Conservation (phyloP, 2,797 vertebrate genomes). For the Mallotus villosus region DNA sequence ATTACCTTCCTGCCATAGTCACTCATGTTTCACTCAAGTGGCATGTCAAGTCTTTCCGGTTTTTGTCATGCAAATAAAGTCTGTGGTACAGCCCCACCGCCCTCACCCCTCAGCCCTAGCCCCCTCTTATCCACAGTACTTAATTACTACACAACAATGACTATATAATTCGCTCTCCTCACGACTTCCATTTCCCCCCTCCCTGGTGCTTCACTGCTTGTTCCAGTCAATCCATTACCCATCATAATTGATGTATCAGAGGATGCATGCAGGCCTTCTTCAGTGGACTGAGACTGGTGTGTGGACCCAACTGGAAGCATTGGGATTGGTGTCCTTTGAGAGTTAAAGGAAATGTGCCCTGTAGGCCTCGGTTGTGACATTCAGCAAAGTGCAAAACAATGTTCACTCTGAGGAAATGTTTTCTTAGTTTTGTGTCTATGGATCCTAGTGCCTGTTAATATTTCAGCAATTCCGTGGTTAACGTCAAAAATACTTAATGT, state of each 20-base stretch:
- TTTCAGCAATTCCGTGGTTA: slow-evolving; percentile 20
- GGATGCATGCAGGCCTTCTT: background rate
- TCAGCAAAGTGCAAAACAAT: slow-evolving; percentile 53
- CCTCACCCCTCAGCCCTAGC: no score
- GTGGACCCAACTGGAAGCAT: background rate
- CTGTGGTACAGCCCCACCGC: background rate
- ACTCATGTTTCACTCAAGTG: background rate
- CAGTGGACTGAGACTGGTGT: background rate
- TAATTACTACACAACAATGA: slow-evolving; percentile 24
- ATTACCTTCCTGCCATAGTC: background rate
- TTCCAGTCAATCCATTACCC: slow-evolving; percentile 1
- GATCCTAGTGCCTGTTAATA: slow-evolving; percentile 28
- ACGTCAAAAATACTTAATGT: slow-evolving; percentile 2
- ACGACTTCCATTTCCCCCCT: slow-evolving; percentile 14
- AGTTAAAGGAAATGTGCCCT: slow-evolving; percentile 30
- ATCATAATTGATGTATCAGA: slow-evolving; percentile 19
- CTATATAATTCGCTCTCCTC: slow-evolving; percentile 9
- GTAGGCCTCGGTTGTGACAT: slow-evolving; percentile 42
- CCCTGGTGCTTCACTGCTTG: slow-evolving; percentile 10
- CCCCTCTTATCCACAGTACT: slow-evolving; percentile 8
- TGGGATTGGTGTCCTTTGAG: slow-evolving; percentile 37
- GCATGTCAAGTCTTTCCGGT: slow-evolving; percentile 13
- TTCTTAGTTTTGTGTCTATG: slow-evolving; percentile 30
- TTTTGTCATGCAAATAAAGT: slow-evolving; percentile 16
- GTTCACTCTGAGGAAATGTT: slow-evolving; percentile 39